Base-by-base conservation (phyloP, 2,797 vertebrate genomes). In the Eulemur rubriventer region DNA sequence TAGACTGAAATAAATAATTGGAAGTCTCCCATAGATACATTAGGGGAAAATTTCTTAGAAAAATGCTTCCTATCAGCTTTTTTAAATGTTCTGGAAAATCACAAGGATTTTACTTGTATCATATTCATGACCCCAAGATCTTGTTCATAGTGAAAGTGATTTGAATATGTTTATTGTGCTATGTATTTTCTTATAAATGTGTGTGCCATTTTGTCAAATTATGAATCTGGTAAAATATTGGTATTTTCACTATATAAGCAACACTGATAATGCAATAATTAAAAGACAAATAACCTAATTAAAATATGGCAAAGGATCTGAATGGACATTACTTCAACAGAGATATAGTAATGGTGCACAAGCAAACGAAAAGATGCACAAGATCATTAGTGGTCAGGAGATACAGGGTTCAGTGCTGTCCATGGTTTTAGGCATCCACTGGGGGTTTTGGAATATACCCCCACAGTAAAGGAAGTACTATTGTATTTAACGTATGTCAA, bases 401-500 rank as follows among this genome's bases (percentile, higher is more conserved):
- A 28, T 73, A 48, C 33, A 48, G 72, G 9, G 46, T 33, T 48
- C 2, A 30, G 16, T 30, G 17, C 72, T 73, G 9, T 48, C 28
- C 0, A 3, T 18, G 17, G 35, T 38, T 69, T 46, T 16, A 6
- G 43, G 8, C 43, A 46, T 48, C 72, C 72, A 73, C 43, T 30
- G 9, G 67, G 67, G 4, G 67, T 38, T 5, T 69, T 69, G 67
- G 43, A 73, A 33, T 17, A 5, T 18, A 48, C 17, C 46, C 10
- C 46, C 28, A 30, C 26, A 46, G 43, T 48, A 73, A 73, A 30
- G 28, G 8, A 26, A 50, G 43, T 16, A 35, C 20, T 69, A 20
- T 20, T 69, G 10, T 94, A 79, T 88, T 91, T 63, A 48, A 94
- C 96, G 67, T 96, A 46, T 80, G 80, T 94, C 90, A 96, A n/a